These are phyloP conservation scores for Shargacucullia verbasci DNA, from an alignment of 2,888 invertebrate genomes.

Conservation along the genomic window DNA sequence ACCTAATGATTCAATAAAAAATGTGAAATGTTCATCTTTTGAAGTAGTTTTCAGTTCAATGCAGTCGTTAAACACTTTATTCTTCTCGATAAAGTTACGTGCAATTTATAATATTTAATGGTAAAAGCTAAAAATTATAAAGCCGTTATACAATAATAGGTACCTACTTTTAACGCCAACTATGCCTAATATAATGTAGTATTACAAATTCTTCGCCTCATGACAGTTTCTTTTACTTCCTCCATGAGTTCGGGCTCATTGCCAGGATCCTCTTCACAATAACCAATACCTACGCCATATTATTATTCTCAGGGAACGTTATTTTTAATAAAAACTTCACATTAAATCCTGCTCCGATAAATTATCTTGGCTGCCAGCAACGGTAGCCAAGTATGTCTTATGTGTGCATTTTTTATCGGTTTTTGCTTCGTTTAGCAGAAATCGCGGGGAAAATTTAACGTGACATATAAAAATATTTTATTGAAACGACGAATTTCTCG, in stretches of 20 bases:
- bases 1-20: too few relatives aligned
- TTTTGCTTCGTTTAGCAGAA: slow-evolving; percentile 59
- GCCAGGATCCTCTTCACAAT: slow-evolving; percentile 24
- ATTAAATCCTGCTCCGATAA: slow-evolving; percentile 39
- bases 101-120: too few relatives aligned
- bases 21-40: too few relatives aligned
- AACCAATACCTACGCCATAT: slow-evolving; percentile 25
- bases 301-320: slow-evolving; percentile 14
- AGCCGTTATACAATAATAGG: too few relatives aligned
- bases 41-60: too few relatives aligned
- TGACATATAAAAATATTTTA: slow-evolving; percentile 40
- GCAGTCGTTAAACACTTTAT: too few relatives aligned
- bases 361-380: slow-evolving; percentile 37
- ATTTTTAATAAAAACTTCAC: slow-evolving; percentile 35
- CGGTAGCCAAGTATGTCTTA: slow-evolving; percentile 53
- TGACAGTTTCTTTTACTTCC: slow-evolving; percentile 13
- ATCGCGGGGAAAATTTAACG: slow-evolving; percentile 35
- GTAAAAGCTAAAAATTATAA: too few relatives aligned
- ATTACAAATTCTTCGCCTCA: too few relatives aligned
- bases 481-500: slow-evolving; percentile 3
- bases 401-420: slow-evolving; percentile 59
- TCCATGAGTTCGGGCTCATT: slow-evolving; percentile 16
- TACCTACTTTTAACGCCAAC: too few relatives aligned
- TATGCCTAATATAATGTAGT: too few relatives aligned
- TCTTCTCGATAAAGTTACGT: too few relatives aligned